phyloP scores from a whole-genome alignment of 2,888 invertebrate genomes.

The Rotaria socialis region DNA sequence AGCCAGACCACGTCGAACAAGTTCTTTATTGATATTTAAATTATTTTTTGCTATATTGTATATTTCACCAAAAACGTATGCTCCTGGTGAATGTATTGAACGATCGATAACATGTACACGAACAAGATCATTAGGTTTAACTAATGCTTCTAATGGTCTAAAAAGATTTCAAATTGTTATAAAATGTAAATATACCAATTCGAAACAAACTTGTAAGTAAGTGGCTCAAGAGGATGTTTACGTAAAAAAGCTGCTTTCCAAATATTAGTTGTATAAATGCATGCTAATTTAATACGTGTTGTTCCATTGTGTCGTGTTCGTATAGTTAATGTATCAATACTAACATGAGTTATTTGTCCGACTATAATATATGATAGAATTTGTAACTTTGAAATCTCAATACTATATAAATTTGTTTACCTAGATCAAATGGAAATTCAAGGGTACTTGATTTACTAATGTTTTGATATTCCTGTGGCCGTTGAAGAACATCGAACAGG shows the following conservation, averaged over 20 bases:
- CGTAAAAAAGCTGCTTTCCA: slow-evolving; percentile 27
- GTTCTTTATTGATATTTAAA: slow-evolving; percentile 23
- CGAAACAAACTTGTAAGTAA: neutral
- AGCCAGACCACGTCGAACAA: slow-evolving; percentile 12
- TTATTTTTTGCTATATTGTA: slow-evolving; percentile 17
- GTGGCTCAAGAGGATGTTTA: slow-evolving; percentile 37
- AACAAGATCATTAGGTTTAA: slow-evolving; percentile 27
- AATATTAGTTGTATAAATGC: slow-evolving; percentile 22
- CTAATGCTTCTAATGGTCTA: slow-evolving; percentile 17
- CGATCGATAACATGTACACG: neutral
- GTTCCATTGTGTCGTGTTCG: neutral
- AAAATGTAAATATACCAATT: neutral
- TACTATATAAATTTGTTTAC: neutral
- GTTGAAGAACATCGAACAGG: neutral
- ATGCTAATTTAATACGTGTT: slow-evolving; percentile 29
- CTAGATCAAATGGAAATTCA: neutral
- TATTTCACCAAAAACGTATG: slow-evolving; percentile 16
- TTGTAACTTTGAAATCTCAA: neutral
- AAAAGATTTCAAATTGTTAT: neutral
- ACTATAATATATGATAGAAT: neutral
- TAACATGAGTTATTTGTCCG: neutral
- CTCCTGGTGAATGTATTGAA: neutral
- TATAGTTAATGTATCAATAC: slow-evolving; percentile 32
- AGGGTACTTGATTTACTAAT: neutral
- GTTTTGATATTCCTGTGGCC: neutral